Base-by-base conservation (phyloP, 2,888 invertebrate species). In the Notodonta ziczac region DNA sequence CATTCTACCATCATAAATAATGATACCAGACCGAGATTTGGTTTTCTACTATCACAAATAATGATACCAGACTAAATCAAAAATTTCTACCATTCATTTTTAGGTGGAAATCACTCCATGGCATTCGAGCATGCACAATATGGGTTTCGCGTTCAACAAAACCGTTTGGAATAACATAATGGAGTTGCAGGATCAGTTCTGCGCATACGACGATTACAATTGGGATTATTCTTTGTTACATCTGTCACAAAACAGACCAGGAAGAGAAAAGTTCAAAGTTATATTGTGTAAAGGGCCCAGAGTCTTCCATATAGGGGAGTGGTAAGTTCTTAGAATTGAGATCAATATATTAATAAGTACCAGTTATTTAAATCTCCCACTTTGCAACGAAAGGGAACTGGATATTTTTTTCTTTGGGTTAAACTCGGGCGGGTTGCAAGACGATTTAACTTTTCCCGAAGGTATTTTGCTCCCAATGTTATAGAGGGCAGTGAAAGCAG, bases 171-270 rank as follows among this genome's bases (percentile, higher is more conserved):
- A 94, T 62, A 95, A 96, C 73, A 96, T 99, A 53, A 95, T 97
- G 81, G 95, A 94, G 40, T 97, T 98, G 82, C 96, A 97, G 8
- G 94, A 96, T 40, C 96, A 97, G 82, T 99, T 99, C 88, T 99
- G 99, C 89, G 96, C 96, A 2, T 99, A 98, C 89, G 99, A 99
- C 83, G 99, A 99, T 84, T 99, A 99, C 89, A 99, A 99, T 86
- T 99, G 99, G 99, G 99, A 99, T 82, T 99, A 99, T 97, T 98
- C 99, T 0, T 90, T 99, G 70, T 96, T 98, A 70, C 97, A 98
- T 85, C 95, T 98, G 58, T 98, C 98, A 0, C 97, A 98, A 87
- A 97, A 97, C 75, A 96, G 97, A 80, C 94, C 97, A 63, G 94
- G 95, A 0, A 80, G 88, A 52, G 95, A 95, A 35, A 97, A 97